These are phyloP conservation scores for Henricia sp. DNA, from an alignment of 53 echinoderm and acorn worm species.

Conservation along the genomic window DNA sequence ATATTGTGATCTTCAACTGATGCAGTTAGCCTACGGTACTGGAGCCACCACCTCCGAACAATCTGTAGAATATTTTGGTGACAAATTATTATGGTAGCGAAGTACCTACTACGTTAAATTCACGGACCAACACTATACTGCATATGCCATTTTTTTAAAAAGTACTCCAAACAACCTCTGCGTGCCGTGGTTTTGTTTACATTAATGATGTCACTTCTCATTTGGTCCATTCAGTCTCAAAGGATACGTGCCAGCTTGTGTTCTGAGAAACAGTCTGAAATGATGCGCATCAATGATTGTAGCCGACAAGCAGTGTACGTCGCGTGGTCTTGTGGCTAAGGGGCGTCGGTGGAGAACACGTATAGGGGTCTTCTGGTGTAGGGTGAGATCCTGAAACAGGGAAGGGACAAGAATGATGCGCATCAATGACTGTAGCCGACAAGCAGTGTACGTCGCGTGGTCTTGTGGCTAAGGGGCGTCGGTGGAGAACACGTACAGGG, in stretches of 20 bases:
- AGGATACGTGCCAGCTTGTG: constrained; percentile 99
- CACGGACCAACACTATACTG: too few species aligned
- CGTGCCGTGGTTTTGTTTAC: too few species aligned
- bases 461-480: constrained; percentile 83
- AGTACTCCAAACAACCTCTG: too few species aligned
- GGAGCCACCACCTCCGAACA: too few species aligned
- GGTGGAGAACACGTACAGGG: constrained; percentile 88
- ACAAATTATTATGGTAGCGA: too few species aligned
- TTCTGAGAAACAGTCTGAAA: constrained; percentile 84
- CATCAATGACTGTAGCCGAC: constrained; percentile 71
- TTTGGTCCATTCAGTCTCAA: neutral
- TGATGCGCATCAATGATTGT: constrained; percentile 79
- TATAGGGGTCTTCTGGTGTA: constrained; percentile 95
- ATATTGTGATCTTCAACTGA: too few species aligned
- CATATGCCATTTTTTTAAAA: too few species aligned
- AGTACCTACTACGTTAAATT: too few species aligned
- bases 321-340: constrained; percentile 80
- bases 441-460: constrained; percentile 79
- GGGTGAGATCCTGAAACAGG: constrained; percentile 70
- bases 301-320: constrained; percentile 78
- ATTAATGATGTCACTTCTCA: too few species aligned
- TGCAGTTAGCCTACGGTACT: too few species aligned
- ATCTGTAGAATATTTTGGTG: too few species aligned
- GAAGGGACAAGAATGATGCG: constrained; percentile 38
- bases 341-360: constrained; percentile 90